Evolutionary conservation across 2,113 vertebrate genomes (phyloP), one percentile per base, ranked within the genome.

Genomic region (Plotosus lineatus): DNA sequence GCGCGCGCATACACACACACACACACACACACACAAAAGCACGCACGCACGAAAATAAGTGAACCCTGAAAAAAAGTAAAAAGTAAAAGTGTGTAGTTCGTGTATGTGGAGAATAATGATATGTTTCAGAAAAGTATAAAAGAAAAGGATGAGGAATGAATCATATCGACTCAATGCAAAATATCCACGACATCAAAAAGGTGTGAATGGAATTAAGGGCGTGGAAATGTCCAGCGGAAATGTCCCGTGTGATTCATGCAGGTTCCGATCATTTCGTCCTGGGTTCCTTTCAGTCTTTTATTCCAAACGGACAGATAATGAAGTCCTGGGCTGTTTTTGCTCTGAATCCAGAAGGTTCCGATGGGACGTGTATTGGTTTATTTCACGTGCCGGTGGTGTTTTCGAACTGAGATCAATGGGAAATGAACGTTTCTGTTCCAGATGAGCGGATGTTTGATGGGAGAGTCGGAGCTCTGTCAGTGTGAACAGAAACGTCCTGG

Each of bases 401-500:
- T 68, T 50, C 17, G 65, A 42, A 55, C 55, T 79, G 17, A 56
- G 36, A 63, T 46, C 28, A 21, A 10, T 23, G 21, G 10, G 61
- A 15, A 23, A 33, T 15, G 9, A 79, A 19, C 77, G 6, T 38
- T 78, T 68, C 44, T 28, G 28, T 28, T 12, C 11, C 36, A 56
- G 50, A 26, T 6, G 15, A 21, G 50, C 51, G 33, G 38, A 21
- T 21, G 14, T 68, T 66, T 5, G 31, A 40, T 69, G 26, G 48
- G 65, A 68, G 38, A 31, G 15, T 79, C 50, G 42, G 28, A 69
- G 65, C 46, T 36, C 77, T 68, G 65, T 23, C 10, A 8, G 46
- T 77, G 36, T 77, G 75, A 50, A 78, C 26, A 28, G 42, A 78
- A 78, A 78, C 40, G 61, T 78, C 77, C 69, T 42, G 36, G 26